Conservation (phyloP, 2,888 invertebrate species). For the Tetragnatha montana region DNA sequence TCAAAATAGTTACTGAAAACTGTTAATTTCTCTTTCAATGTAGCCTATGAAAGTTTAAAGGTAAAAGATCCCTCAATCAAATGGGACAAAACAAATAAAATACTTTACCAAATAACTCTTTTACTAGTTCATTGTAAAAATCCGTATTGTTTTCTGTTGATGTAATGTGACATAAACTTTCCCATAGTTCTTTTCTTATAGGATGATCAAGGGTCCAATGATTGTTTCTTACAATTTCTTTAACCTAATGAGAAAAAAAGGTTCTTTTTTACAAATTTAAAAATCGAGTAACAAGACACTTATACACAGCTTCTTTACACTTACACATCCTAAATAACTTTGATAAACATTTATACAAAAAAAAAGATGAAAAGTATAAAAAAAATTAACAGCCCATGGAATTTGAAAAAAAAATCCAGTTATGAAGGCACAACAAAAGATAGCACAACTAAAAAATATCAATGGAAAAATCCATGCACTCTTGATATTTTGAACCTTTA, state of each 20-base stretch:
- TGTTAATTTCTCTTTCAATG: too few relatives aligned
- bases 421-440: not conserved
- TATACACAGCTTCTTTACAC: too few relatives aligned
- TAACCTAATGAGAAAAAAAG: conserved; percentile 41
- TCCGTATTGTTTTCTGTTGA: conserved; percentile 45
- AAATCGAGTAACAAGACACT: not conserved
- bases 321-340: too few relatives aligned
- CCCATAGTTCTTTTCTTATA: conserved; percentile 59
- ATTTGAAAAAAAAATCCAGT: not conserved
- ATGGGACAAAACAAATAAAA: not conserved
- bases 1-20: too few relatives aligned
- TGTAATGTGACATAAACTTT: conserved; percentile 27
- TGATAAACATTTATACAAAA: too few relatives aligned
- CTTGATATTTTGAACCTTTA: too few relatives aligned
- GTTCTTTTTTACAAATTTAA: not conserved
- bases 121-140: conserved; percentile 53
- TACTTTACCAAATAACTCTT: conserved; percentile 66
- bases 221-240: conserved; percentile 58
- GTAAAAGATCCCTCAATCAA: too few relatives aligned
- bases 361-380: too few relatives aligned
- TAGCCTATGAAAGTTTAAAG: too few relatives aligned
- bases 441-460: too few relatives aligned
- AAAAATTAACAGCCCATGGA: too few relatives aligned
- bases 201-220: conserved; percentile 66
- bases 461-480: too few relatives aligned